These are phyloP conservation scores for Podarcis muralis DNA, from an alignment of 2,113 vertebrate genomes.

Conservation along the genomic window DNA sequence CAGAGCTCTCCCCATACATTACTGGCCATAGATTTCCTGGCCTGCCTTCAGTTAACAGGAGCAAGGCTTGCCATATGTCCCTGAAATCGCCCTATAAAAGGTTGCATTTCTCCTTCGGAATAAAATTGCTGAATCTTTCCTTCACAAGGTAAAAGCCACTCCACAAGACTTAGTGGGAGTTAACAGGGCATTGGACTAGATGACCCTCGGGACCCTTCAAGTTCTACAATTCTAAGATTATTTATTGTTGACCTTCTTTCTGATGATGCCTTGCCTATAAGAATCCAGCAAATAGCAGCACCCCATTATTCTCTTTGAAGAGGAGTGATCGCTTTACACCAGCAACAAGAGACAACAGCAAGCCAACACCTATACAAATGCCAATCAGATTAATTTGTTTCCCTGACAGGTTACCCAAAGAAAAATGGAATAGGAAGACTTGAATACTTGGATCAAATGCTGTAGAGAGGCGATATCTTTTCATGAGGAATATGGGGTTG, in stretches of 20 bases:
- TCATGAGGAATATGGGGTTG: background rate
- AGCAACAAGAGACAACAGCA: background rate
- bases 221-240: no score
- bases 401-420: background rate
- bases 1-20: background rate
- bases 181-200: background rate
- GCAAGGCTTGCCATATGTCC: background rate
- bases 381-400: background rate
- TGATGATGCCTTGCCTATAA: background rate
- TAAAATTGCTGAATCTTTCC: background rate
- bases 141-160: background rate
- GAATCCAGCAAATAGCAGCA: background rate
- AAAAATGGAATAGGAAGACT: background rate
- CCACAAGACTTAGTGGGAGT: background rate
- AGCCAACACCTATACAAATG: background rate
- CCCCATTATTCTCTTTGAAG: background rate
- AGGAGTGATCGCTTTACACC: background rate
- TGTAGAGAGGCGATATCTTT: background rate
- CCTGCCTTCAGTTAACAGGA: background rate
- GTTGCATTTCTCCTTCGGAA: background rate
- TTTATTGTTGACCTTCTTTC: background rate
- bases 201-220: rapidly evolving
- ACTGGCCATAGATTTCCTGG: background rate
- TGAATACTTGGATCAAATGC: background rate
- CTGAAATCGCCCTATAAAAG: background rate